Conservation (phyloP, 2,888 invertebrate genomes). For the Bombyx huttoni region DNA sequence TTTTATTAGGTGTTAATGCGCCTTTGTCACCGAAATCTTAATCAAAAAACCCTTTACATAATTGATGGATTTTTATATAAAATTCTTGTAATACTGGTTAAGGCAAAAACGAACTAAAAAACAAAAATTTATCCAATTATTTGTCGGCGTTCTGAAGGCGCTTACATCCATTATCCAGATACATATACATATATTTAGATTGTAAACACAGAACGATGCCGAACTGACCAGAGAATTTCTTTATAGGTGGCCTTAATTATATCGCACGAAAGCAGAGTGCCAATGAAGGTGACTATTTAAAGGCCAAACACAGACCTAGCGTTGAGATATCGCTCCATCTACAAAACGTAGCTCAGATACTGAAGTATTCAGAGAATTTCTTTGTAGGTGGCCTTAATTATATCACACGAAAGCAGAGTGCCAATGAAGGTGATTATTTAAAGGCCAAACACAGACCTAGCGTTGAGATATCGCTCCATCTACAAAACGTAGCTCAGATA, state of each 20-base stretch:
- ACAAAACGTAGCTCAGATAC: constrained; percentile 32
- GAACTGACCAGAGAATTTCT: background rate
- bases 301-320: constrained; percentile 3
- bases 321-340: constrained; percentile 25
- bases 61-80: no score
- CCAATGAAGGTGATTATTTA: background rate
- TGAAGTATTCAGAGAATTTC: constrained; percentile 10
- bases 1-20: no score
- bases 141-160: no score
- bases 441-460: constrained; percentile 3
- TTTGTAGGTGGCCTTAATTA: background rate
- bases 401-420: background rate
- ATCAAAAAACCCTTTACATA: no score
- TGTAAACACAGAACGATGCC: no score
- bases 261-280: background rate
- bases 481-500: constrained; percentile 33
- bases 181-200: no score
- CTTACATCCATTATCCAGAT: no score
- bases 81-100: no score
- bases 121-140: no score
- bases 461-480: constrained; percentile 23
- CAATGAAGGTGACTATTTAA: background rate
- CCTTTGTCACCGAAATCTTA: no score
- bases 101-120: no score
- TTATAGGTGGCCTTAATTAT: background rate